phyloP scores from a whole-genome alignment of 2,113 vertebrate species.

The Coptodon rendalli region DNA sequence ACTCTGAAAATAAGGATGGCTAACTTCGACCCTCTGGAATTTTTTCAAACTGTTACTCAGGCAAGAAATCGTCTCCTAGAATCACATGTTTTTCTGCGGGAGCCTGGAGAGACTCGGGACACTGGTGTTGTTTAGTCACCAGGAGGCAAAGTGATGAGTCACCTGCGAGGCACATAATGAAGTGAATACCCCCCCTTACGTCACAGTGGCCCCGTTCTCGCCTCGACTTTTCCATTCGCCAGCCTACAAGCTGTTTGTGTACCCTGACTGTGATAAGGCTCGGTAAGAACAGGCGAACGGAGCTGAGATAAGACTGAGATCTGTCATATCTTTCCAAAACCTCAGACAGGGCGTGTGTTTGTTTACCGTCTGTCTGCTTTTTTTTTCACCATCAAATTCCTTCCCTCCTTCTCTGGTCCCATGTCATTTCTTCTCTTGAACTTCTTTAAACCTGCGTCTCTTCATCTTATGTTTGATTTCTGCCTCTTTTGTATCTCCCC shows the following conservation, averaged over 20 bases:
- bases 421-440: background rate
- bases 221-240: slow-evolving; percentile 4
- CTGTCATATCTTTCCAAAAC: slow-evolving; percentile 23
- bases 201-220: background rate
- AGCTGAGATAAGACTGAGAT: slow-evolving; percentile 48
- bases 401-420: background rate
- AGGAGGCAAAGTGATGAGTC: slow-evolving; percentile 3
- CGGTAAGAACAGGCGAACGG: slow-evolving; percentile 5
- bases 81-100: background rate
- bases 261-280: background rate
- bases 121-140: background rate
- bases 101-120: background rate
- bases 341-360: slow-evolving; percentile 60
- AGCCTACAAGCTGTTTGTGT: background rate
- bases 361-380: slow-evolving; percentile 55
- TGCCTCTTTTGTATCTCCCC: background rate
- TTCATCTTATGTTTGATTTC: background rate
- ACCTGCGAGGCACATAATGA: background rate
- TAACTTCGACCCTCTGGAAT: background rate
- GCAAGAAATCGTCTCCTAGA: background rate
- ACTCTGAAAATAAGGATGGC: background rate
- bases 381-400: slow-evolving; percentile 13
- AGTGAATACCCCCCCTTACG: background rate
- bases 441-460: background rate
- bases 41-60: background rate